A percentile compares a stretch with the other conserved stretches of the same genome.
These are phyloP conservation scores for Ptychoptera albimana DNA, from an alignment of 2,888 invertebrate genomes.

Conservation along the genomic window DNA sequence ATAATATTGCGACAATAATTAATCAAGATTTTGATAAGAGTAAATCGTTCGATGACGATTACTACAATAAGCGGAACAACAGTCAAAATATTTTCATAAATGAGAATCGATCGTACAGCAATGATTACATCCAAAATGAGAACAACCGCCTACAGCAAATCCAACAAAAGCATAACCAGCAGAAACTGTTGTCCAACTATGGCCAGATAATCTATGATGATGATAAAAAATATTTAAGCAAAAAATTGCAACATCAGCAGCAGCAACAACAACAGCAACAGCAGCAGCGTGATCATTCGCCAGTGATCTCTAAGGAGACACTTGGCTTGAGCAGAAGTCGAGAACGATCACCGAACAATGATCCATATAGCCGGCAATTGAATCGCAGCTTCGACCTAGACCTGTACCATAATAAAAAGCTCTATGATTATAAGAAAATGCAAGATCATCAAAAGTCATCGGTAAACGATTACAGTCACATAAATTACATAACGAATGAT, in stretches of 20 bases:
- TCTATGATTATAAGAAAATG: too few relatives aligned
- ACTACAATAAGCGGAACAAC: conserved; percentile 12
- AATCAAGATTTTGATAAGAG: conserved; percentile 26
- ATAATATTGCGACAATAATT: conserved; percentile 8
- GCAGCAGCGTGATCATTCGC: conserved; percentile 14
- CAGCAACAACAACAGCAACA: conserved; percentile 16
- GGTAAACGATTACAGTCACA: too few relatives aligned
- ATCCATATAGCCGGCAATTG: neutral
- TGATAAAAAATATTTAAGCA: neutral
- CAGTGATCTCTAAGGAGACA: neutral
- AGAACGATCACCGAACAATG: conserved; percentile 6
- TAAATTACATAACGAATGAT: neutral
- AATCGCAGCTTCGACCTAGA: too few relatives aligned
- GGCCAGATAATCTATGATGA: neutral
- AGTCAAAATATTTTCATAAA: conserved; percentile 10
- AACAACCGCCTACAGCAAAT: conserved; percentile 24
- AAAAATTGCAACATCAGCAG: conserved; percentile 7
- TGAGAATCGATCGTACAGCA: conserved; percentile 9
- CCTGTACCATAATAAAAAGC: too few relatives aligned
- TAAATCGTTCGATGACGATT: conserved; percentile 29
- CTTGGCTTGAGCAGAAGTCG: conserved; percentile 1
- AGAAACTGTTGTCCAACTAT: neutral
- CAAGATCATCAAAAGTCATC: too few relatives aligned
- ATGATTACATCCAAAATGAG: conserved; percentile 24
- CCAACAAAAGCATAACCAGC: conserved; percentile 14